These are phyloP conservation scores for Corythoichthys haematopterus DNA, from an alignment of 2,113 vertebrate species.

Conservation along the genomic window DNA sequence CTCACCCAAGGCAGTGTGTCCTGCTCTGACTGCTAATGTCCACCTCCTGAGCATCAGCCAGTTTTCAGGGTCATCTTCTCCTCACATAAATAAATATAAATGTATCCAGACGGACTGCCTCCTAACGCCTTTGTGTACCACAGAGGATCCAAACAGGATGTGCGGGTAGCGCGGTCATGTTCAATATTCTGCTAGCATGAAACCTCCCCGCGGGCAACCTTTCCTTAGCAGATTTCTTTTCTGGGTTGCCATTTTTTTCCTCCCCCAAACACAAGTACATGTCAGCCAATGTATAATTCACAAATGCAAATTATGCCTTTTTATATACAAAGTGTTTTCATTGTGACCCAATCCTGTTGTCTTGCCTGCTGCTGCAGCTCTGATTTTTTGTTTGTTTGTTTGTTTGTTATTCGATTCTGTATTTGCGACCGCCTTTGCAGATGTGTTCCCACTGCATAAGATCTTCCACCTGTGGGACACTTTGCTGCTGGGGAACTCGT, in stretches of 20 bases:
- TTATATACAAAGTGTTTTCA: constrained; percentile 30
- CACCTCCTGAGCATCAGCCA: constrained; percentile 41
- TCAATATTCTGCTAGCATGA: constrained; percentile 43
- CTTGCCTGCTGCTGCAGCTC: constrained; percentile 10
- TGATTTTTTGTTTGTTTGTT: constrained; percentile 19
- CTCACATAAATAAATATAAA: constrained; percentile 15
- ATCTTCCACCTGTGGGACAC: constrained; percentile 99
- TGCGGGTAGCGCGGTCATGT: constrained; percentile 14
- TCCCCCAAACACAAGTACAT: constrained; percentile 18
- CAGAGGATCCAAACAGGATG: constrained; percentile 32
- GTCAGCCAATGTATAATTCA: constrained; percentile 28
- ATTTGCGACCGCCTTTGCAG: constrained; percentile 60
- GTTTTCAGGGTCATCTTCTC: constrained; percentile 54
- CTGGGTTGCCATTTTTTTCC: constrained; percentile 22
- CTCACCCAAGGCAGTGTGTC: constrained; percentile 34
- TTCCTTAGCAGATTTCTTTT: constrained; percentile 20
- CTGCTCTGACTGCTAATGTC: constrained; percentile 63
- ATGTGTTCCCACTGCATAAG: constrained; percentile 97
- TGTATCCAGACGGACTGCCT: constrained; percentile 1
- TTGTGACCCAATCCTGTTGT: constrained; percentile 12
- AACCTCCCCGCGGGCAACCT: constrained; percentile 39
- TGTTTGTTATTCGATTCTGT: constrained; percentile 8
- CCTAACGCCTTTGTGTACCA: background rate
- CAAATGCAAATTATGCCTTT: constrained; percentile 43
- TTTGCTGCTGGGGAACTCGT: constrained; percentile 90